These are phyloP conservation scores for Rhinopomastus cyanomelas DNA, from an alignment of 2,113 vertebrate species.

Conservation along the genomic window DNA sequence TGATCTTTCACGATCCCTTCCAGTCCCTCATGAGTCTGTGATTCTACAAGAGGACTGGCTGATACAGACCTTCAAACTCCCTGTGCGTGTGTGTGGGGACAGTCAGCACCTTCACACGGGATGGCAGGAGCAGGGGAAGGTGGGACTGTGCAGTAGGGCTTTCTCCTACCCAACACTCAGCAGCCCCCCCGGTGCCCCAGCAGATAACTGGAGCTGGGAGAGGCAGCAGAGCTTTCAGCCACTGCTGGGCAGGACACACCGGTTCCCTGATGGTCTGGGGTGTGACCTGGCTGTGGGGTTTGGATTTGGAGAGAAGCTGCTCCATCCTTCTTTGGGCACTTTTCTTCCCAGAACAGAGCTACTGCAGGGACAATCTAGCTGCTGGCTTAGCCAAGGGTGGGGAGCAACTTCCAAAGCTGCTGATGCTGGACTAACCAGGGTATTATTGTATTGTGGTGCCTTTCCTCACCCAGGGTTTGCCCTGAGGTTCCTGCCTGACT, in stretches of 20 bases:
- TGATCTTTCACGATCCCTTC: too few species aligned
- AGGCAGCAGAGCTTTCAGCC: background rate
- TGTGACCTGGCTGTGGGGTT: background rate
- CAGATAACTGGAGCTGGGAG: background rate
- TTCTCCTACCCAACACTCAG: background rate
- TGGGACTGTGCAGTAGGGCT: background rate
- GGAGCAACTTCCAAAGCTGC: background rate
- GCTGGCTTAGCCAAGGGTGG: background rate
- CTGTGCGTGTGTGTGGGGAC: too few species aligned
- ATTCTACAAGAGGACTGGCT: background rate
- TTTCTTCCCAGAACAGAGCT: background rate
- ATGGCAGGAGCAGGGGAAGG: background rate
- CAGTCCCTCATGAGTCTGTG: too few species aligned
- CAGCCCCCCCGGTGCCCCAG: background rate
- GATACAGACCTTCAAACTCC: background rate
- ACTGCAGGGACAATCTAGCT: background rate
- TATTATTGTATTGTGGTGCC: background rate
- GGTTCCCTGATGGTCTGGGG: background rate
- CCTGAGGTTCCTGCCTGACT: background rate
- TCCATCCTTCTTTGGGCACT: background rate
- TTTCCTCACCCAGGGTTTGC: background rate
- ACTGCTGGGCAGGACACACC: background rate
- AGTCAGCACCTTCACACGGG: rapidly evolving
- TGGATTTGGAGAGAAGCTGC: background rate
- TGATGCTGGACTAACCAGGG: background rate